A percentile compares a stretch with the other conserved stretches of the same genome.
Conservation (phyloP, 2,113 vertebrate species). For the Burhinus oedicnemus region DNA sequence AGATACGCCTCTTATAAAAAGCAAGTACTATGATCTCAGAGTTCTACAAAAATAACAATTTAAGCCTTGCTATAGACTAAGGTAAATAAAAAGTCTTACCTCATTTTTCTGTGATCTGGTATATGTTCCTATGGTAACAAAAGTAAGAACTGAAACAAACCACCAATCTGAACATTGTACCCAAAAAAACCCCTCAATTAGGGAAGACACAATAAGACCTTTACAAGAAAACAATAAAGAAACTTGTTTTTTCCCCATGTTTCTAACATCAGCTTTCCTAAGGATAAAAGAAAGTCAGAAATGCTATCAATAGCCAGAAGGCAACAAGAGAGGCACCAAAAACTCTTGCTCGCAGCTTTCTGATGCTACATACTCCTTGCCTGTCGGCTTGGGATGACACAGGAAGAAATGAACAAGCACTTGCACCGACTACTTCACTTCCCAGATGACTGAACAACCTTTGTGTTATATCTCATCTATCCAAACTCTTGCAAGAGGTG, state of each 20-base stretch:
- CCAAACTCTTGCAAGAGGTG: background rate
- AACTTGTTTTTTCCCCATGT: background rate
- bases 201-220: background rate
- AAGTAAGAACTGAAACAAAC: constrained; percentile 32
- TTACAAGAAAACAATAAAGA: background rate
- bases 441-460: background rate
- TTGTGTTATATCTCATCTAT: background rate
- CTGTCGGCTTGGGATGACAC: background rate
- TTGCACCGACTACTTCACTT: background rate
- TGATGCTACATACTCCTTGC: background rate
- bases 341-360: background rate
- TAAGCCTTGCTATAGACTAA: background rate
- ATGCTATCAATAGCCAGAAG: background rate
- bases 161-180: background rate
- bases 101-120: background rate
- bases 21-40: background rate
- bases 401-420: background rate
- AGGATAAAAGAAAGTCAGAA: background rate
- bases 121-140: constrained; percentile 36
- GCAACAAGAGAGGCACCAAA: background rate
- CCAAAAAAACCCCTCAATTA: background rate
- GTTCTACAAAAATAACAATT: background rate
- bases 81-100: constrained; percentile 1
- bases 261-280: background rate
- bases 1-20: background rate